Conservation (phyloP, 2,888 invertebrate genomes). For the Thymelicus lineola region DNA sequence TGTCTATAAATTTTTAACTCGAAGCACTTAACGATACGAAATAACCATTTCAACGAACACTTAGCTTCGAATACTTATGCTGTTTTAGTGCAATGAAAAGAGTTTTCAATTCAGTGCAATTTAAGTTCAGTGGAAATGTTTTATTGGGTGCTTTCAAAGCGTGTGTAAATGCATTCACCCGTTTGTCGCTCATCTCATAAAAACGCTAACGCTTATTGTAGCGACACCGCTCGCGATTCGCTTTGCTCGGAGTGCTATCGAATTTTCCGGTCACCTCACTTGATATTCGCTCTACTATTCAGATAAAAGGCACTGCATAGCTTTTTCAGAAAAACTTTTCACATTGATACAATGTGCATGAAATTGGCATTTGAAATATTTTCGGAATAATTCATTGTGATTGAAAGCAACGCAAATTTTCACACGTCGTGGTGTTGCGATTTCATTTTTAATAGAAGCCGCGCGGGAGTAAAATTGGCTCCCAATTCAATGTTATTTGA, state of each 20-base stretch:
- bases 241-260: slow-evolving; percentile 54
- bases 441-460: slow-evolving; percentile 14
- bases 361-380: slow-evolving; percentile 35
- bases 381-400: slow-evolving; percentile 25
- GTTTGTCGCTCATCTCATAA: slow-evolving; percentile 41
- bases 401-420: slow-evolving; percentile 26
- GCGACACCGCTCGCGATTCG: slow-evolving; percentile 44
- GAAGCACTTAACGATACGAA: slow-evolving; percentile 29
- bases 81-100: slow-evolving; percentile 50
- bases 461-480: slow-evolving; percentile 2
- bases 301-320: slow-evolving; percentile 52
- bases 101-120: slow-evolving; percentile 60
- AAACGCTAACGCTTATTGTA: slow-evolving; percentile 43
- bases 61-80: slow-evolving; percentile 52
- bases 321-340: slow-evolving; percentile 46
- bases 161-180: slow-evolving; percentile 36
- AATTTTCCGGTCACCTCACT: slow-evolving; percentile 66
- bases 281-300: slow-evolving; percentile 56
- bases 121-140: slow-evolving; percentile 56
- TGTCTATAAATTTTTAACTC: slow-evolving; percentile 45
- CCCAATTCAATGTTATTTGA: not conserved
- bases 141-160: slow-evolving; percentile 49
- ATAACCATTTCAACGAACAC: slow-evolving; percentile 57
- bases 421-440: slow-evolving; percentile 14
- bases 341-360: slow-evolving; percentile 38